phyloP scores from a whole-genome alignment of 2,113 vertebrate species.

The Albula glossodonta region DNA sequence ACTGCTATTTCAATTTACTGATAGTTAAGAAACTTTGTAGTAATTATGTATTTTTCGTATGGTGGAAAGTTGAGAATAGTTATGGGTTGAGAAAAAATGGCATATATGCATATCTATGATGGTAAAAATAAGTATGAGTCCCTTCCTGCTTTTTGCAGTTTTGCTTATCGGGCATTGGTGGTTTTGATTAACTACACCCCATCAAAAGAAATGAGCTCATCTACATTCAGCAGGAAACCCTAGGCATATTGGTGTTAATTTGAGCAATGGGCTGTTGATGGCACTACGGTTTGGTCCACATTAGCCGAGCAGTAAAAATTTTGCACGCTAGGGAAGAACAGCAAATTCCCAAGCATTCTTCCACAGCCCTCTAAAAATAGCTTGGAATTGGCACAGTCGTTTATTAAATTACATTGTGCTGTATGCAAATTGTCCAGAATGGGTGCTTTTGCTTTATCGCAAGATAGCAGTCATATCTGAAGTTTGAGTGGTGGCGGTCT shows the following conservation, averaged over 20 bases:
- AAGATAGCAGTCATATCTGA: background rate
- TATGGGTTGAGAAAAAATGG: background rate
- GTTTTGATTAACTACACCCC: slow-evolving; percentile 1
- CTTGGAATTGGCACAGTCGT: no score
- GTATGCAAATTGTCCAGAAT: background rate
- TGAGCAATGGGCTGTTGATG: background rate
- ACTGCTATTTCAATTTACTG: background rate
- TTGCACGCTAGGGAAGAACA: no score
- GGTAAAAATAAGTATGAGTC: background rate
- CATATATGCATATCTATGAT: background rate
- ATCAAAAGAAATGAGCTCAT: background rate
- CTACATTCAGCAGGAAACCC: background rate
- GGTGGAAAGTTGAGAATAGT: background rate
- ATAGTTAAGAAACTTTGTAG: background rate
- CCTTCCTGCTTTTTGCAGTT: background rate
- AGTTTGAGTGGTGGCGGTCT: background rate
- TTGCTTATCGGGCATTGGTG: background rate
- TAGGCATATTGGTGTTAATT: background rate
- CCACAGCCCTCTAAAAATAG: no score
- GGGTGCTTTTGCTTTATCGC: background rate
- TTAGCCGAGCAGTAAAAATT: no score
- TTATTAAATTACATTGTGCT: background rate
- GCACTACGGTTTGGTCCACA: no score
- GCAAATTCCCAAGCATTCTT: no score
- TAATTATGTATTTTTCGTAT: background rate